A percentile compares a stretch with the other conserved stretches of the same genome.
Conservation (phyloP, 2,113 vertebrate species). For the Chauna torquata region DNA sequence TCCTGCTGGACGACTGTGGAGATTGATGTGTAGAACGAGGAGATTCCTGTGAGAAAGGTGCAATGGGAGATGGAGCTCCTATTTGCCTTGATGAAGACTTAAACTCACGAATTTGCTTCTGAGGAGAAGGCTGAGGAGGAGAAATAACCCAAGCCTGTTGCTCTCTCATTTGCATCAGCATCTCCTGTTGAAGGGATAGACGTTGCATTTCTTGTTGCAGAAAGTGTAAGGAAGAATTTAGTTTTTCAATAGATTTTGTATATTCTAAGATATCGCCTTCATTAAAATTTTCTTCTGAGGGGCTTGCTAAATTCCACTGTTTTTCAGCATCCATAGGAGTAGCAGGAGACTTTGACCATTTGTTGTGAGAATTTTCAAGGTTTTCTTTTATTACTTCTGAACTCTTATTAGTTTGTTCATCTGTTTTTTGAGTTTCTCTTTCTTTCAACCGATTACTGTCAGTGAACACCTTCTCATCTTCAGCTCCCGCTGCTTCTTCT, state of each 20-base stretch:
- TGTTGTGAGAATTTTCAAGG: conserved; percentile 70
- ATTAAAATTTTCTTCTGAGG: conserved; percentile 80
- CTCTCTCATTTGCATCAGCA: conserved; percentile 97
- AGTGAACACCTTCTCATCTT: conserved; percentile 77
- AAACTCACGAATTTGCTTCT: conserved; percentile 82
- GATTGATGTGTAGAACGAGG: conserved; percentile 85
- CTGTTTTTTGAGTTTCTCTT: conserved; percentile 61
- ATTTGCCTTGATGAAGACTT: conserved; percentile 81
- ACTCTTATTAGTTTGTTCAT: conserved; percentile 48
- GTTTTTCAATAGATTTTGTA: conserved; percentile 93
- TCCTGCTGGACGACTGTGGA: conserved; percentile 87
- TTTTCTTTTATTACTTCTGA: conserved; percentile 68
- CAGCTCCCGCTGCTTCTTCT: conserved; percentile 82
- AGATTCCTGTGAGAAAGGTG: conserved; percentile 80
- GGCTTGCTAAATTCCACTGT: conserved; percentile 76
- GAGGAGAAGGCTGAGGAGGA: conserved; percentile 86
- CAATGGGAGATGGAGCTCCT: conserved; percentile 78
- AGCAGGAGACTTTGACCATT: conserved; percentile 83
- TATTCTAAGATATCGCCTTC: conserved; percentile 93
- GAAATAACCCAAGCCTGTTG: conserved; percentile 93
- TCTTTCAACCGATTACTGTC: conserved; percentile 64
- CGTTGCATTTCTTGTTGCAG: conserved; percentile 97
- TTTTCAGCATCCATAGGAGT: conserved; percentile 73
- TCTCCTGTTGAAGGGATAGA: conserved; percentile 93
- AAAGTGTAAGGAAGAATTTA: conserved; percentile 91